Conservation (phyloP, 2,888 invertebrate genomes). For the Eutolmus rufibarbis region DNA sequence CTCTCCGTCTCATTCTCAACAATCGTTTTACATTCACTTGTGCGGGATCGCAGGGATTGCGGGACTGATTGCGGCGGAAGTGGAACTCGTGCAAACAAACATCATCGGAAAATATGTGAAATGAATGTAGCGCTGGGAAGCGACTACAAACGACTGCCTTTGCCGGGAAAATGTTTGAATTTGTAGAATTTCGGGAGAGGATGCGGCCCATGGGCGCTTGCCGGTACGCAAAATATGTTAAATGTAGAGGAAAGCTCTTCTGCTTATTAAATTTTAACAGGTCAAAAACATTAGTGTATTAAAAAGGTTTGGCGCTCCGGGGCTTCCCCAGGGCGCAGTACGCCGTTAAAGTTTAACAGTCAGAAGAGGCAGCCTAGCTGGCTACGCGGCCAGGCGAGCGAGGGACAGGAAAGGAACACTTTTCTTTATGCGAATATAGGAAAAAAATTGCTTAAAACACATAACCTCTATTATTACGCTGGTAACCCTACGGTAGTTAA, state of each 20-base stretch:
- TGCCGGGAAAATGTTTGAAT: background rate
- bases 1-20: background rate
- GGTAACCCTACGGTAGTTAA: background rate
- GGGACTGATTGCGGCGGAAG: background rate
- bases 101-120: constrained; percentile 20
- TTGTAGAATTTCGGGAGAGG: background rate
- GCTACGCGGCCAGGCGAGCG: background rate
- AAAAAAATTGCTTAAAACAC: constrained; percentile 29
- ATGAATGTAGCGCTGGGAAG: background rate
- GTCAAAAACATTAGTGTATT: background rate
- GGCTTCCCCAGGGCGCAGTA: background rate
- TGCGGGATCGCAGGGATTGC: background rate
- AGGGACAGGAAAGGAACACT: constrained; percentile 8
- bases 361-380: background rate
- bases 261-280: constrained; percentile 7
- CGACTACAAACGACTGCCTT: background rate
- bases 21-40: constrained; percentile 2
- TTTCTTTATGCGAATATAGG: constrained; percentile 1
- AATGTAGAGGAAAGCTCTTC: background rate
- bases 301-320: background rate
- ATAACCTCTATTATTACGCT: constrained; percentile 12
- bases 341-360: background rate
- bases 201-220: background rate
- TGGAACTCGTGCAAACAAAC: constrained; percentile 1
- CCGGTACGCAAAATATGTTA: background rate